These are phyloP conservation scores for Dasyprocta punctata DNA, from an alignment of 2,113 vertebrate species.

Conservation along the genomic window DNA sequence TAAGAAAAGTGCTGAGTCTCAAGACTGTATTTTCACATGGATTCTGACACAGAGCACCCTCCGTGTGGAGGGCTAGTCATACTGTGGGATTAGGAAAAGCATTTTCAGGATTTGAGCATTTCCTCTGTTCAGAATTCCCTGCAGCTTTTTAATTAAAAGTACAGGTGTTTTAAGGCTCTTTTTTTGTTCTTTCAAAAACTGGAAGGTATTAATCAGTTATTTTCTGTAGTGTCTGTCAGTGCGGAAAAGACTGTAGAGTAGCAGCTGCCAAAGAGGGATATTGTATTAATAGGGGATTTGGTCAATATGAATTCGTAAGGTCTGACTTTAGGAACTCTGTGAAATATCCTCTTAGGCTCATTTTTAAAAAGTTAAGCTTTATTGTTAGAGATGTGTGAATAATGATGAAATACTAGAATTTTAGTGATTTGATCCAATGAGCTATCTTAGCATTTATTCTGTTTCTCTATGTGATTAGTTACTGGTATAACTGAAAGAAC, in stretches of 20 bases:
- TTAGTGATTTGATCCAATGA: neutral
- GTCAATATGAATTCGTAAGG: conserved; percentile 36
- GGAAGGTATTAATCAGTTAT: neutral
- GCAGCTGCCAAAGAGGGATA: neutral
- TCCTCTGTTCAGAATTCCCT: neutral
- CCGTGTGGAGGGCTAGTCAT: neutral
- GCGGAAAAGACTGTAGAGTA: neutral
- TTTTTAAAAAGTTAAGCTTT: neutral
- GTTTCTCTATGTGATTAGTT: neutral
- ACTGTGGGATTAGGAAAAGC: neutral
- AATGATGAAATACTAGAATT: conserved; percentile 1
- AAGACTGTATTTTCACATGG: neutral
- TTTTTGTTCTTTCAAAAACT: conserved; percentile 17
- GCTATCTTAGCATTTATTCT: neutral
- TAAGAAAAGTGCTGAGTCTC: neutral
- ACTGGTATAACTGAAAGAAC: neutral
- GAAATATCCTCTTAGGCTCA: conserved; percentile 20
- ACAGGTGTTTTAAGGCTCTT: neutral
- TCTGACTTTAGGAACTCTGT: neutral
- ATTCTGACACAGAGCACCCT: neutral
- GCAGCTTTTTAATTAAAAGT: conserved; percentile 20
- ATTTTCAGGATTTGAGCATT: conserved; percentile 13
- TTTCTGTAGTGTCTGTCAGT: conserved; percentile 13
- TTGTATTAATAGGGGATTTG: neutral
- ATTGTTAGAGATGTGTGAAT: neutral